Conservation (phyloP, 2,797 vertebrate species). For the Alcedo quadribrachys region DNA sequence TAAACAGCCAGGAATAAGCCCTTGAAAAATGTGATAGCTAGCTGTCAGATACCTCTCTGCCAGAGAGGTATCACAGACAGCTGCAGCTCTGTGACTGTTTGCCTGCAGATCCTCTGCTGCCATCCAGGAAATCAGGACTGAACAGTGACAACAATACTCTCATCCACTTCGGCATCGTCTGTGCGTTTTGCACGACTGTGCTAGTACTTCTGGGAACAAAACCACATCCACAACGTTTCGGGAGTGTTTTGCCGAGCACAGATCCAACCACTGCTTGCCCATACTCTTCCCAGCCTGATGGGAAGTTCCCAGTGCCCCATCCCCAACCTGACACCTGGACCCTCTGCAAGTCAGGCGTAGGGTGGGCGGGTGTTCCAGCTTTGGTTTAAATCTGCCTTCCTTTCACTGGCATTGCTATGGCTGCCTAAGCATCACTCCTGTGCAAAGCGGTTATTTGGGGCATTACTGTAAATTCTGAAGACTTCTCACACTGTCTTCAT, state of each 20-base stretch:
- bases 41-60: constrained; percentile 34
- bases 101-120: background rate
- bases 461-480: background rate
- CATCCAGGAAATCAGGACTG: background rate
- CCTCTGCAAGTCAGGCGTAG: background rate
- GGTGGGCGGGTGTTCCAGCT: background rate
- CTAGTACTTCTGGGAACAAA: background rate
- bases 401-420: background rate
- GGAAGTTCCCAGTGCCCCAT: background rate
- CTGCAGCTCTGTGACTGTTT: background rate
- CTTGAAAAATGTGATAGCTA: constrained; percentile 38
- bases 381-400: background rate
- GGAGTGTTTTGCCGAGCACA: background rate
- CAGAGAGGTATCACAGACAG: background rate
- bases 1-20: constrained; percentile 54
- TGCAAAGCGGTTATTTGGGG: background rate
- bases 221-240: background rate
- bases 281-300: background rate
- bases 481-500: background rate
- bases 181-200: background rate
- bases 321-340: background rate
- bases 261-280: background rate
- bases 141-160: background rate
- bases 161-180: background rate
- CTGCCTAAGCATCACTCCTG: background rate